These are phyloP conservation scores for Osedax frankpressi DNA, from an alignment of 2,888 invertebrate species.

Conservation along the genomic window DNA sequence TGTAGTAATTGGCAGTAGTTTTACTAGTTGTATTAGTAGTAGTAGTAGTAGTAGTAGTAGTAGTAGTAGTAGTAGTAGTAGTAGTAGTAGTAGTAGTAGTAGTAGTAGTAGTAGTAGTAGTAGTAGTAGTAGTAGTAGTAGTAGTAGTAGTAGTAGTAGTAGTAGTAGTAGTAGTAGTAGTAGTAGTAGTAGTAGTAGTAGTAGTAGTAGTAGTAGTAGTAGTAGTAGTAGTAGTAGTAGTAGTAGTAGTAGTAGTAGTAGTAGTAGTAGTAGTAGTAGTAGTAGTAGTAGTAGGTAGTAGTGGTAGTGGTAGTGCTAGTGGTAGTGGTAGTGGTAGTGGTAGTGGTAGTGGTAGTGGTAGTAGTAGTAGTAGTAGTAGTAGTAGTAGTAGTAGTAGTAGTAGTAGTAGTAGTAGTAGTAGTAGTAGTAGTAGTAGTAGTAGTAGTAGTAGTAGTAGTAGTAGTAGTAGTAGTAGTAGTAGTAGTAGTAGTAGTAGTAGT, in stretches of 20 bases:
- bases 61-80: not conserved
- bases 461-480: not conserved
- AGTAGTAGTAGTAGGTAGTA: not conserved
- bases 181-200: not conserved
- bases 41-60: conserved; percentile 9
- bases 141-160: not conserved
- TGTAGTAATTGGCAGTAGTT: not conserved
- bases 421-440: not conserved
- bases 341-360: not conserved
- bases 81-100: not conserved
- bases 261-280: not conserved
- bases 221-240: not conserved
- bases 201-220: not conserved
- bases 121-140: not conserved
- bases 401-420: not conserved
- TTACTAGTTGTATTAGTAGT: not conserved
- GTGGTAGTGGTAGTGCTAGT: not conserved
- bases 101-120: not conserved
- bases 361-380: not conserved
- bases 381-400: not conserved
- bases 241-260: not conserved
- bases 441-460: not conserved
- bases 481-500: conserved; percentile 16
- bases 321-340: not conserved
- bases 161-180: not conserved